Base-by-base conservation (phyloP, 2,113 vertebrate species). In the Ictidomys tridecemlineatus region DNA sequence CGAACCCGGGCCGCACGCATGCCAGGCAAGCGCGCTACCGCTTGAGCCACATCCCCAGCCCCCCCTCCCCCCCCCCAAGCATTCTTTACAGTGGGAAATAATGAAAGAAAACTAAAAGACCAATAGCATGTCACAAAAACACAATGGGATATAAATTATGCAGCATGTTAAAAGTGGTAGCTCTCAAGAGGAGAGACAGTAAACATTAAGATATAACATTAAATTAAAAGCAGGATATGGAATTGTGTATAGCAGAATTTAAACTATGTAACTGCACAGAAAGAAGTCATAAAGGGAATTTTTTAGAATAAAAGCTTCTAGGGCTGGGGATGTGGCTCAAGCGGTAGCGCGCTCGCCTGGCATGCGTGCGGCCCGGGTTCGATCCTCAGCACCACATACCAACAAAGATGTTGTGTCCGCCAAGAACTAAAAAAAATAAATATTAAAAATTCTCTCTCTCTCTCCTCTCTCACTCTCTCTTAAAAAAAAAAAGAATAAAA, bases 231-330 rank as follows among this genome's bases (percentile, higher is more conserved):
- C 9, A 93, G 14, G 76, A 70, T 48, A 63, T 24, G 42, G 58
- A 90, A 61, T 61, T 86, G 10, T 69, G 34, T 86, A 77, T 84
- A 79, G 45, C 26, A 89, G 34, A 84, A 74, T 94, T 94, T 89
- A 84, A 85, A 70, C 34, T 30, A 69, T 45, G 16, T 85, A 93
- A 83, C 16, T 80, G 17, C 24, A 45, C 8, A 61, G 89, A 67
- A 76, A 79, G 76, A 89, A 86, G 13, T 63, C 37, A 42, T 48
- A 63, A 93, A 86, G 39, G 65, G 65, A 7, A 86, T 34, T 93
- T 73, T 8, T 24, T 93, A 45, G 92, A 93, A 73, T 78, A 69
- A 48, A 74, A n/a, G 48, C 92, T 89, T 89, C 45, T 45, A 45
- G 45, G n/a, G n/a, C n/a, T n/a, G n/a, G n/a, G n/a, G n/a, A n/a